Conservation (phyloP, 2,888 invertebrate genomes). For the Drosophila kokeensis region DNA sequence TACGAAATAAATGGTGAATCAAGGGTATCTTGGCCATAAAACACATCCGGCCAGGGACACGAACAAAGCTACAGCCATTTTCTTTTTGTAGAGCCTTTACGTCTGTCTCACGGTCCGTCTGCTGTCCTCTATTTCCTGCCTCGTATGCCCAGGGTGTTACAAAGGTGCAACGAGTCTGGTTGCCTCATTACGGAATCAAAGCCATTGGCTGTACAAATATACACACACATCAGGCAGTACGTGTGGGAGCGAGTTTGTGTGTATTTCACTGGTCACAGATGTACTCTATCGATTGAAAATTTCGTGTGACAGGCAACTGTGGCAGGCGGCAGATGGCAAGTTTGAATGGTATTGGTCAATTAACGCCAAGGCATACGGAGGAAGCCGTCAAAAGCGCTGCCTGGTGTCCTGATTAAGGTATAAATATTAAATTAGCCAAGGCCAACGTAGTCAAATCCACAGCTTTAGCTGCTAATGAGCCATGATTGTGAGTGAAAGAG, state of each 20-base stretch:
- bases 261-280: slow-evolving; percentile 62
- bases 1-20: slow-evolving; percentile 78
- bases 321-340: slow-evolving; percentile 55
- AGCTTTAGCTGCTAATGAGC: slow-evolving; percentile 58
- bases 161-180: slow-evolving; percentile 68
- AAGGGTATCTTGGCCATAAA: slow-evolving; percentile 75
- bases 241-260: slow-evolving; percentile 11
- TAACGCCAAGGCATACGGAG: slow-evolving; percentile 70
- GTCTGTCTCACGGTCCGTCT: slow-evolving; percentile 16
- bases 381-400: slow-evolving; percentile 53
- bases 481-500: slow-evolving; percentile 54
- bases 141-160: slow-evolving; percentile 36
- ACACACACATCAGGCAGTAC: slow-evolving; percentile 12
- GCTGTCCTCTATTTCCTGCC: slow-evolving; percentile 15
- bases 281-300: slow-evolving; percentile 76
- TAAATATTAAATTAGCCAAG: slow-evolving; percentile 77
- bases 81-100: slow-evolving; percentile 25
- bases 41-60: slow-evolving; percentile 67
- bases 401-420: slow-evolving; percentile 75
- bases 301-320: slow-evolving; percentile 62
- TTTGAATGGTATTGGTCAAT: slow-evolving; percentile 77
- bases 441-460: slow-evolving; percentile 25
- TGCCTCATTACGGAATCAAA: slow-evolving; percentile 78
- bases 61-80: slow-evolving; percentile 47
- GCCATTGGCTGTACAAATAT: slow-evolving; percentile 63